Base-by-base conservation (phyloP, 2,888 invertebrate species). In the Aquatica leii region DNA sequence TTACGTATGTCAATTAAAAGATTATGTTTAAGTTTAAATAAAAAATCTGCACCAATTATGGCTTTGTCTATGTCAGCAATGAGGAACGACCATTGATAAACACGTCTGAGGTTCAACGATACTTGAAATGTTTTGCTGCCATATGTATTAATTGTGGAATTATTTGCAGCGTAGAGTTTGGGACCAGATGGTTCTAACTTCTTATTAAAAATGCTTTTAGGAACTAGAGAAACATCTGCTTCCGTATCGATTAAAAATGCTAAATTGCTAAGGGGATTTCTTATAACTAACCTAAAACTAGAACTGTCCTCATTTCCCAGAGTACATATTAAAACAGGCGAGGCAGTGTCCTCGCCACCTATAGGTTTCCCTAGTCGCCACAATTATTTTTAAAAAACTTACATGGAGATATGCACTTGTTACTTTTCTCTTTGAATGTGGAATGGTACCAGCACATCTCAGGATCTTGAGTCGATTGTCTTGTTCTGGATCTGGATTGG, bases 21-120 rank as follows among this genome's bases (percentile, higher is more conserved):
- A 4, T 43, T 43, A 17, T 43, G 12, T 17, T 43, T 12, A 24
- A 4, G 24, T 17, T 43, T 12, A 24, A 4, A 6, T n/a, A 43
- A 15, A 17, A 43, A 43, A 43, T 43, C 43, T 12, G 43, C 43
- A 43, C 43, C 43, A 15, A 43, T 15, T 1, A 43, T 43, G 8
- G 43, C 43, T 12, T 43, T 43, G 12, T 17, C 17, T 14, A 17
- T 15, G 17, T 43, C 43, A 6, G 43, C 43, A 14, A 43, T 17
- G 1, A 43, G 8, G 17, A 43, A n/a, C 24, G n/a, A 18, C 43
- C 43, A 43, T 2, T 1, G 14, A 8, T 15, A 43, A 2, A 15
- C 8, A 17, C 43, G 17, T 14, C 43, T n/a, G 3, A 43, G 43
- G 17, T 43, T 43, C 4, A 43, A 8, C 6, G 43, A 43, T 14